Evolutionary conservation across 2,113 vertebrate species (phyloP).

Genomic region (Columba livia): DNA sequence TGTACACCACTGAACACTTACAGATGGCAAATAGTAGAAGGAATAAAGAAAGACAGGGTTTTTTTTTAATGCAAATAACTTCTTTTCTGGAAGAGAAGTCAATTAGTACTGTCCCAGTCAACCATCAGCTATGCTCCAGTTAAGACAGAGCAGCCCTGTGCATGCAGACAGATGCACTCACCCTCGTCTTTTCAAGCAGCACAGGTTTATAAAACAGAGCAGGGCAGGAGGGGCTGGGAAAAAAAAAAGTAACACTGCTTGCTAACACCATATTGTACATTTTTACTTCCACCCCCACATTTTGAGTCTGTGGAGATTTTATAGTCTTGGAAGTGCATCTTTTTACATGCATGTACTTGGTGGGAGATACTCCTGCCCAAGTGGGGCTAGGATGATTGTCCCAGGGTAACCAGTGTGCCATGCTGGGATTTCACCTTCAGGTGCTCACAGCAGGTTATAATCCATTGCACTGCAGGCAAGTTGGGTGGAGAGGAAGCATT

Average conservation of each 20-base stretch:
- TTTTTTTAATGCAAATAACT: background rate
- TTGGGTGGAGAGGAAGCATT: background rate
- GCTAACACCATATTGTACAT: constrained; percentile 30
- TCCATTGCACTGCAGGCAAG: background rate
- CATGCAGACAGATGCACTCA: background rate
- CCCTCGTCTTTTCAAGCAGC: background rate
- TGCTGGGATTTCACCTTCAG: background rate
- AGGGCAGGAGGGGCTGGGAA: background rate
- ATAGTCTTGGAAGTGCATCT: background rate
- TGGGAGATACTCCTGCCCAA: background rate
- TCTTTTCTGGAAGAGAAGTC: background rate
- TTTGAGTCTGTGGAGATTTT: background rate
- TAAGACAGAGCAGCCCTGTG: background rate
- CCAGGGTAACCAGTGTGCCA: background rate
- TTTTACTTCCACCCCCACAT: constrained; percentile 43
- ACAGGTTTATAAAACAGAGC: background rate
- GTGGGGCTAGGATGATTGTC: background rate
- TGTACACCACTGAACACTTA: background rate
- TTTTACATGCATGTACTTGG: background rate
- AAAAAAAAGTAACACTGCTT: background rate
- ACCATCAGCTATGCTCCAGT: background rate
- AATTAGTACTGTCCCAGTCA: background rate
- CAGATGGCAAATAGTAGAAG: background rate
- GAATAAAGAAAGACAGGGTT: background rate
- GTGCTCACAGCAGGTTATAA: background rate